Conservation (phyloP, 2,888 invertebrate genomes). For the Noctua janthe region DNA sequence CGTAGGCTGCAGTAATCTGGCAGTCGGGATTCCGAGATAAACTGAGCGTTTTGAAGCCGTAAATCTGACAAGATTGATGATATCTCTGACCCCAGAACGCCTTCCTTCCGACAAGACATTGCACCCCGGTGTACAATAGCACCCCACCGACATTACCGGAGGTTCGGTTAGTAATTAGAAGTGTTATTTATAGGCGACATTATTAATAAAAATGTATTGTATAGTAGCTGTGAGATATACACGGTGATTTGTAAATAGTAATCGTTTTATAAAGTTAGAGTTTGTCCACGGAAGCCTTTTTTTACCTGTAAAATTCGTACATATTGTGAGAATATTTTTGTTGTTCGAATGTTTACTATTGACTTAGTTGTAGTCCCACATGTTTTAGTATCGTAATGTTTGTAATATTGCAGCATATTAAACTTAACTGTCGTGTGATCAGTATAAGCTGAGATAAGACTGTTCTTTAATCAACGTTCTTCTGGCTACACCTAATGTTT, state of each 20-base stretch:
- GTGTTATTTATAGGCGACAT: conserved; percentile 27
- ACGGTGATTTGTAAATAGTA: neutral
- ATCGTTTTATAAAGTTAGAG: neutral
- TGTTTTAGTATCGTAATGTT: neutral
- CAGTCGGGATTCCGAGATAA: conserved; percentile 78
- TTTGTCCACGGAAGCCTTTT: neutral
- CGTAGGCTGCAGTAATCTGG: conserved; percentile 69
- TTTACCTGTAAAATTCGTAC: neutral
- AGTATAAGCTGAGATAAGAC: neutral
- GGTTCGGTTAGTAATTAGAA: conserved; percentile 46
- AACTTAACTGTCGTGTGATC: neutral
- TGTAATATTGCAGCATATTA: neutral
- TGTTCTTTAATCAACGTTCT: neutral
- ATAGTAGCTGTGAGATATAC: neutral
- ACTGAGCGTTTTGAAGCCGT: conserved; percentile 76
- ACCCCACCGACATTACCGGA: conserved; percentile 48
- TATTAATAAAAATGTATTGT: conserved; percentile 11
- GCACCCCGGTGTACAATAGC: conserved; percentile 66
- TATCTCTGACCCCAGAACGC: conserved; percentile 76
- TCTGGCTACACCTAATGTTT: neutral
- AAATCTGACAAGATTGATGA: conserved; percentile 87
- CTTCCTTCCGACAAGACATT: conserved; percentile 71
- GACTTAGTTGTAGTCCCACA: neutral
- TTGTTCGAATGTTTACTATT: neutral
- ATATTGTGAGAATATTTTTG: neutral